A percentile compares a stretch with the other conserved stretches of the same genome.
These are phyloP conservation scores for Meleagris gallopavo DNA, from an alignment of 2,113 vertebrate genomes.

Conservation along the genomic window DNA sequence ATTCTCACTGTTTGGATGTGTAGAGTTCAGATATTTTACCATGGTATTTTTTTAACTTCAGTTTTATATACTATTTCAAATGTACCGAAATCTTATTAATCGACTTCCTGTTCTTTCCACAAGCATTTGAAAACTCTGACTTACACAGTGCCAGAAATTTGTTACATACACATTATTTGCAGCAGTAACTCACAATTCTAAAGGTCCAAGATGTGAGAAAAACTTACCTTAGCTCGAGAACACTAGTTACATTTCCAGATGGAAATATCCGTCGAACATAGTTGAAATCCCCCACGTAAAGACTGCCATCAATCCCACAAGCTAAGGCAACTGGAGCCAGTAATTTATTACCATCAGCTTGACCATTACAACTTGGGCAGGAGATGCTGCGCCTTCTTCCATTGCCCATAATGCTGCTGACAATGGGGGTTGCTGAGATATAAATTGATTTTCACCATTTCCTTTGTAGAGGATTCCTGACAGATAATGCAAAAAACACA, in stretches of 20 bases:
- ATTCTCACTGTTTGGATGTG: neutral
- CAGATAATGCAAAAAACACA: neutral
- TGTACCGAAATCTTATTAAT: neutral
- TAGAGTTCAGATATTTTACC: neutral
- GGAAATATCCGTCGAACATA: slow-evolving; percentile 96
- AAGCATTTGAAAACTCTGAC: neutral
- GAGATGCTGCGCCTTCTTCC: slow-evolving; percentile 96
- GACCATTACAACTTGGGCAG: slow-evolving; percentile 97
- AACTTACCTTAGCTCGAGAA: slow-evolving; percentile 94
- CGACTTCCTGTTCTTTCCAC: neutral
- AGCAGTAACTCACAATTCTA: neutral
- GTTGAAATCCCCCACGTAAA: slow-evolving; percentile 98
- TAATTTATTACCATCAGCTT: slow-evolving; percentile 97
- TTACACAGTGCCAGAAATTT: neutral
- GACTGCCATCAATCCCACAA: slow-evolving; percentile 93
- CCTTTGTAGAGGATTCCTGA: slow-evolving; percentile 98
- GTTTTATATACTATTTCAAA: neutral
- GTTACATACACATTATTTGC: neutral
- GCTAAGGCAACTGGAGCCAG: slow-evolving; percentile 94
- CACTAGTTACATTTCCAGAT: slow-evolving; percentile 95
- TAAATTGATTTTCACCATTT: slow-evolving; percentile 96
- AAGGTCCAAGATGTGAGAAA: neutral
- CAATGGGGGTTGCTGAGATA: slow-evolving; percentile 94
- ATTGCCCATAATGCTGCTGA: slow-evolving; percentile 98
- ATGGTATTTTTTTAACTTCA: neutral